Evolutionary conservation across 2,888 invertebrate species (phyloP), one percentile per base, ranked within the genome.

Genomic region (Sesia bembeciformis): DNA sequence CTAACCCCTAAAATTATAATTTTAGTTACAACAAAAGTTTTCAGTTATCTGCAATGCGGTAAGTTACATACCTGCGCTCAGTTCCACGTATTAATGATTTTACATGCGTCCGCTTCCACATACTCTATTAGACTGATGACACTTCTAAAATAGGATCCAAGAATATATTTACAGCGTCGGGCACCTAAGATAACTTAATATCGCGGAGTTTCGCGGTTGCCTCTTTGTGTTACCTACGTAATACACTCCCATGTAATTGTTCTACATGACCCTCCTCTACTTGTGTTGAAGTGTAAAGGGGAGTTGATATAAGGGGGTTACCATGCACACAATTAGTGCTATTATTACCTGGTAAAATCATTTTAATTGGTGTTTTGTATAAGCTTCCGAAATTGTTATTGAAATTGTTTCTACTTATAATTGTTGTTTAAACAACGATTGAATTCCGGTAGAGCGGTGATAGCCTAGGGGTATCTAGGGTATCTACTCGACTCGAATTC

Each of bases 271-370:
- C 80, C 81, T 75, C 72, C 75, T 74, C 78, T 72, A 76, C 77
- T 79, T 81, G 78, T 76, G 77, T 83, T 84, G 81, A 84, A 81
- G 81, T 84, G 84, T 79, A 75, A 81, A 82, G 81, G 79, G 75
- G 67, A 40, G 43, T 40, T 23, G 43, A n/a, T 50, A 38, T 50
- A 50, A 50, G 8, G 38, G 50, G 38, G 50, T 50, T 50, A 39
- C 67, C 75, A 69, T 60, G 65, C 67, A 69, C 67, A 66, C 64
- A 70, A 69, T 63, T 64, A 70, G 68, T 68, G 63, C 70, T 72
- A 74, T 72, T 71, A 70, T 50, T 66, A 63, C 57, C 67, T 63
- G 73, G 78, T 79, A 76, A 73, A 72, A 78, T 79, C 72, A 68
- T 61, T 72, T 76, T 79, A 77, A 81, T 81, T 46, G 23, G 8